Evolutionary conservation across 2,113 vertebrate genomes (phyloP).

Genomic region (Leptosomus discolor): DNA sequence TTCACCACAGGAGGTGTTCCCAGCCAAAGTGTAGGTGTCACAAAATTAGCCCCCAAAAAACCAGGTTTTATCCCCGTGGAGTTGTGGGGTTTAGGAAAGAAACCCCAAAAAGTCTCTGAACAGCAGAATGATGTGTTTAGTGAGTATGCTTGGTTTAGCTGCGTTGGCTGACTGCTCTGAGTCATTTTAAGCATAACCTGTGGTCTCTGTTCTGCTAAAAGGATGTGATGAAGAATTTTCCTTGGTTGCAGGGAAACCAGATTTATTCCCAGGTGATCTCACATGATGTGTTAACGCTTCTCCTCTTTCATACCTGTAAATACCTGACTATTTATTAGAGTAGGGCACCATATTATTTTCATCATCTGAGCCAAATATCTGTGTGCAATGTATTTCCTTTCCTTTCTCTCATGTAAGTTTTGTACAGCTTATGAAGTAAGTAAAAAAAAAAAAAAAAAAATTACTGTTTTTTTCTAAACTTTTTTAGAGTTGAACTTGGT

Average conservation of each 20-base stretch:
- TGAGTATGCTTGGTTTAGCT: not conserved
- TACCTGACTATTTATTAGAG: slow-evolving; percentile 80
- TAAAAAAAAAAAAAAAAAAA: not conserved
- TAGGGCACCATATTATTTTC: slow-evolving; percentile 61
- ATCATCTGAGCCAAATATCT: slow-evolving; percentile 80
- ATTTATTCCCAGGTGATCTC: not conserved
- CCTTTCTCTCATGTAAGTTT: slow-evolving; percentile 70
- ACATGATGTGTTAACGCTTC: not conserved
- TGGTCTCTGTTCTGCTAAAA: slow-evolving; percentile 14
- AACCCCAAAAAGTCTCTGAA: not conserved
- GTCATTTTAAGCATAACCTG: not conserved
- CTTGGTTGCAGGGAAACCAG: slow-evolving; percentile 43
- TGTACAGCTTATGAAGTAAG: slow-evolving; percentile 71
- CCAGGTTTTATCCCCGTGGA: slow-evolving; percentile 14
- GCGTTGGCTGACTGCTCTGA: not conserved
- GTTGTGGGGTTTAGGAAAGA: not conserved
- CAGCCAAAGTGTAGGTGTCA: not conserved
- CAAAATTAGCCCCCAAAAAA: not conserved
- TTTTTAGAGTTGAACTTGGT: slow-evolving; percentile 64
- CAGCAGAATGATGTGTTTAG: not conserved
- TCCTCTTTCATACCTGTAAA: slow-evolving; percentile 68
- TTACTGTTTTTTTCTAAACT: slow-evolving; percentile 48
- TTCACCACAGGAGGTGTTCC: not conserved
- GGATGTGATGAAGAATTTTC: slow-evolving; percentile 29
- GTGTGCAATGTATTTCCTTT: slow-evolving; percentile 74